Base-by-base conservation (phyloP, 2,113 vertebrate species). In the Marcusenius ussheri region DNA sequence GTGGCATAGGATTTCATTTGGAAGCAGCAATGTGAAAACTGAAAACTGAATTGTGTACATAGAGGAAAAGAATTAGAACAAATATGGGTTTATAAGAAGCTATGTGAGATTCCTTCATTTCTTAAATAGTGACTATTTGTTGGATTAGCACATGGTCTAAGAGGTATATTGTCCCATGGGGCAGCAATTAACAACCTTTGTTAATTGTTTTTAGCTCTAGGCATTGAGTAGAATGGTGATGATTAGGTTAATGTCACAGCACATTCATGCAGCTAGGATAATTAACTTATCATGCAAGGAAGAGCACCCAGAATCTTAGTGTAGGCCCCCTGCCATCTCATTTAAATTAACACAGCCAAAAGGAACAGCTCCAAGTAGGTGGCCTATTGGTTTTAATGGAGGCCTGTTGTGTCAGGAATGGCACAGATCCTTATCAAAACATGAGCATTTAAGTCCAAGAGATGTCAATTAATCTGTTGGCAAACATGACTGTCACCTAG, bases 381-480 rank as follows among this genome's bases (percentile, higher is more conserved):
- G 80, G 85, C n/a, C 89, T 50, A 90, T 91, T 91, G 89, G 88
- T 90, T 89, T 91, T 93, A 90, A 92, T 92, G 91, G 80, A 88
- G 90, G 91, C 50, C 87, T 90, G 91, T 90, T 93, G 93, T 90
- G 91, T 89, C 50, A 87, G 70, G 84, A 89, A 92, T 89, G 90
- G 91, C 91, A 77, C 31, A 93, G 92, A 94, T 94, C 86, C 89
- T 91, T 93, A 94, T 93, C 93, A 93, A 88, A 84, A 77, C 19
- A 51, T 93, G 91, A 88, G 49, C 91, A 93, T 92, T 80, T 53
- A 49, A 89, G 45, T 88, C 83, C 21, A 92, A 87, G 89, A 88
- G 89, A 91, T 90, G 62, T 90, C 89, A 47, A 53, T 84, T 91
- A 91, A 92, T 90, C 89, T 91, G 84, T 85, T 87, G 90, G 91